Evolutionary conservation across 2,888 invertebrate species (phyloP).

Genomic region (Sarcophaga rosellei): DNA sequence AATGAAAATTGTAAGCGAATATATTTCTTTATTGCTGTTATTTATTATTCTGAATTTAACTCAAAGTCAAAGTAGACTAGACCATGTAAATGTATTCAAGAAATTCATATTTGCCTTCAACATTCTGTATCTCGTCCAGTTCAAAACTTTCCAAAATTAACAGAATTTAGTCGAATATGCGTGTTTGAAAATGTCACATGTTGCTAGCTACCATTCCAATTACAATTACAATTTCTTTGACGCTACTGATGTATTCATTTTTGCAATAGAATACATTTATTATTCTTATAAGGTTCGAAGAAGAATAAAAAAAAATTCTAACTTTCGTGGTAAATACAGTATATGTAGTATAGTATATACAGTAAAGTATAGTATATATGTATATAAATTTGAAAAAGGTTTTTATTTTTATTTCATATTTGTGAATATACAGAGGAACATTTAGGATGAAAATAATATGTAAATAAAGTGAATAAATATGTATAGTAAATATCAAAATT

Average conservation of each 20-base stretch:
- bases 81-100: not conserved
- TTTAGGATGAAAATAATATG: no score
- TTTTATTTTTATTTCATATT: no score
- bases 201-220: not conserved
- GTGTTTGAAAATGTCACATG: not conserved
- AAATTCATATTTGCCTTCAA: not conserved
- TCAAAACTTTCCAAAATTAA: not conserved
- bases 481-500: no score
- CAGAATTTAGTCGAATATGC: not conserved
- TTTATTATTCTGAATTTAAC: not conserved
- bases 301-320: no score
- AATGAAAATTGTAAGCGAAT: conserved; percentile 32
- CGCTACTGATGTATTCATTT: not conserved
- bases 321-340: no score
- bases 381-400: no score
- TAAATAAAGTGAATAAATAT: no score
- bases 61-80: conserved; percentile 24
- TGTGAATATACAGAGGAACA: no score
- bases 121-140: not conserved
- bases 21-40: not conserved
- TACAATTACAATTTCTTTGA: not conserved
- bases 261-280: not conserved
- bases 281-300: not conserved
- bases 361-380: no score
- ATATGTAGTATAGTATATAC: no score